Base-by-base conservation (phyloP, 2,113 vertebrate genomes). In the Ophthalmolycus amberensis region DNA sequence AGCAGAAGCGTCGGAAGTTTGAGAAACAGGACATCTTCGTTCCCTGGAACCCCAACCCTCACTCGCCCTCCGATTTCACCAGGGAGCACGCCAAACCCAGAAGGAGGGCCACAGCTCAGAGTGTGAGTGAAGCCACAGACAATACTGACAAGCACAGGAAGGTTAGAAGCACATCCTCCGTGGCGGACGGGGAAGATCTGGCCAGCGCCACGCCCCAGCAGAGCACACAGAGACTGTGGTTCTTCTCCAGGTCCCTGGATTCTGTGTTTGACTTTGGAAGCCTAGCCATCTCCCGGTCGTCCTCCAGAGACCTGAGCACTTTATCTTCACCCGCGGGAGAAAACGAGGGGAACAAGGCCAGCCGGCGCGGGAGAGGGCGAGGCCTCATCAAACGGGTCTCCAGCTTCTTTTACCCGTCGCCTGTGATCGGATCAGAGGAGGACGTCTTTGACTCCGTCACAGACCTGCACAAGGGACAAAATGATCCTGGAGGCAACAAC, bases 21-120 rank as follows among this genome's bases (percentile, higher is more conserved):
- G 92, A 97, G 87, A 97, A 96, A 79, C 95, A 96, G 90, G 95
- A 96, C 72, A 59, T 95, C 87, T 96, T 95, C 64, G 94, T 97
- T 62, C 95, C 95, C 85, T 95, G 95, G 94, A 95, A 95, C 90
- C 88, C 91, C 75, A 94, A 94, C 89, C 93, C 92, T 74, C 89
- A 89, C 4, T 89, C 81, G 32, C 77, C 90, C 22, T 56, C 86
- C 1, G 27, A 48, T 66, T 65, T 70, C 20, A 68, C 11, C 71
- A 67, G 37, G 44, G 82, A 76, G 65, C 34, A n/a, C 0, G 46
- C 18, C 79, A 80, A 65, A 46, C 70, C 87, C 34, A 70, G 88
- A 7, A 76, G 88, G 63, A 88, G 90, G 48, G 74, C 74, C n/a
- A 29, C 90, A 0, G 82, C 88, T 32, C 93, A 94, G 86, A 93